phyloP scores from a whole-genome alignment of 2,113 vertebrate genomes.

The Mormyrus lacerda region DNA sequence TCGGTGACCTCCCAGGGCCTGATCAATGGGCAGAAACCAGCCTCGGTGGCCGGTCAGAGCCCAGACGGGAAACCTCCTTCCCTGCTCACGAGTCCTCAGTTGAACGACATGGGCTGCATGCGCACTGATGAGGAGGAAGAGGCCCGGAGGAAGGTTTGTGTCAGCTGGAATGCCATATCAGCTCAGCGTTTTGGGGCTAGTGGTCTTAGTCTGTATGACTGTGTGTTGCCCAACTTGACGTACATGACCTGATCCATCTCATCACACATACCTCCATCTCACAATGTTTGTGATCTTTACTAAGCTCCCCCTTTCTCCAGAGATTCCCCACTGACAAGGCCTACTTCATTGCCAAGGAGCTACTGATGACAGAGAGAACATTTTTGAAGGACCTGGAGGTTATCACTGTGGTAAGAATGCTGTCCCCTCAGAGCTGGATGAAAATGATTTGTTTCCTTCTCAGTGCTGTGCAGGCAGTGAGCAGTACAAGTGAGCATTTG shows the following conservation, averaged over 20 bases:
- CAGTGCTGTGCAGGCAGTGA: background rate
- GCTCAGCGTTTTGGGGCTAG: background rate
- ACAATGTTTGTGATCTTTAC: background rate
- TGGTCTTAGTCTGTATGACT: background rate
- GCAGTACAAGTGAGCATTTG: background rate
- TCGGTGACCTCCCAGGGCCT: constrained; percentile 76
- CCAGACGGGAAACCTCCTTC: constrained; percentile 80
- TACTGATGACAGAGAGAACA: constrained; percentile 66
- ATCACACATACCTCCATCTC: background rate
- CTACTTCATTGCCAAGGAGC: constrained; percentile 76
- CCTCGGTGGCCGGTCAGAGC: constrained; percentile 74
- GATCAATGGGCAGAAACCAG: constrained; percentile 65
- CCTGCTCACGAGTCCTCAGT: constrained; percentile 83
- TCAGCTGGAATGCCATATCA: background rate
- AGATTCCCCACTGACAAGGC: constrained; percentile 70
- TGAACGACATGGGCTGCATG: constrained; percentile 74
- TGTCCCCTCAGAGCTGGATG: background rate
- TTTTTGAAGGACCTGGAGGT: constrained; percentile 79
- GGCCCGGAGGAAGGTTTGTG: constrained; percentile 80
- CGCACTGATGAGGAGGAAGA: constrained; percentile 91
- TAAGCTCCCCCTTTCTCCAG: constrained; percentile 42
- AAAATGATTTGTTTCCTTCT: background rate
- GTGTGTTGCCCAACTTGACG: constrained; percentile 6
- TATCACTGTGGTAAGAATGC: constrained; percentile 63
- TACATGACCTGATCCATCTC: constrained; percentile 30